Conservation (phyloP, 2,113 vertebrate genomes). For the Salminus brasiliensis region DNA sequence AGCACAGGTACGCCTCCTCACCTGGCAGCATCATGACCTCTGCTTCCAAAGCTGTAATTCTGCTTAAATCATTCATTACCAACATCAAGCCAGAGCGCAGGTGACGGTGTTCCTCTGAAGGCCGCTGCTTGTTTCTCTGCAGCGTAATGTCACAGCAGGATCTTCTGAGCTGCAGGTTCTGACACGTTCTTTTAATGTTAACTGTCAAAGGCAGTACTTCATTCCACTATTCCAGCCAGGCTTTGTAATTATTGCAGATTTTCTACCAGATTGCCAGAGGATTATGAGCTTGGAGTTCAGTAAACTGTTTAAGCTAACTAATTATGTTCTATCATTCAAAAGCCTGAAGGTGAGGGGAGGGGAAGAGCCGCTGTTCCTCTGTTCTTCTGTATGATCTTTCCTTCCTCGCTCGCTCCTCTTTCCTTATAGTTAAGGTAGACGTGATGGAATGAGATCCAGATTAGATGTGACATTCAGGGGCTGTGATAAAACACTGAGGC, state of each 20-base stretch:
- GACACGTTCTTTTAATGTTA: conserved; percentile 45
- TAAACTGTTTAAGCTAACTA: conserved; percentile 25
- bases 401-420: not conserved
- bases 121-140: not conserved
- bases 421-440: too few relatives aligned
- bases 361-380: not conserved
- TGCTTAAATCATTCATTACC: not conserved
- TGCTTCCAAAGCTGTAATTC: not conserved
- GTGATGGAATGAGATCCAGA: conserved; percentile 12
- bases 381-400: conserved; percentile 23
- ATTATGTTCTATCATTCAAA: conserved; percentile 37
- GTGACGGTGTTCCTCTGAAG: conserved; percentile 8
- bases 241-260: conserved; percentile 49
- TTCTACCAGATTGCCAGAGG: conserved; percentile 30
- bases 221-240: not conserved
- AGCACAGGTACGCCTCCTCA: not conserved
- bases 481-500: conserved; percentile 17
- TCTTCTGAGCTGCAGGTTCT: conserved; percentile 18
- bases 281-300: conserved; percentile 38
- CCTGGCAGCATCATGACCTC: too few relatives aligned
- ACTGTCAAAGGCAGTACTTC: conserved; percentile 33
- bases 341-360: conserved; percentile 2
- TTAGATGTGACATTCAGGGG: conserved; percentile 41
- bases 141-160: not conserved
- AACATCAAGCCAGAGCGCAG: not conserved